Percentiles rank a stretch among this genome's conserved stretches.
These are phyloP conservation scores for Oscheius sp. DNA, from an alignment of 2,888 invertebrate species.

Conservation along the genomic window DNA sequence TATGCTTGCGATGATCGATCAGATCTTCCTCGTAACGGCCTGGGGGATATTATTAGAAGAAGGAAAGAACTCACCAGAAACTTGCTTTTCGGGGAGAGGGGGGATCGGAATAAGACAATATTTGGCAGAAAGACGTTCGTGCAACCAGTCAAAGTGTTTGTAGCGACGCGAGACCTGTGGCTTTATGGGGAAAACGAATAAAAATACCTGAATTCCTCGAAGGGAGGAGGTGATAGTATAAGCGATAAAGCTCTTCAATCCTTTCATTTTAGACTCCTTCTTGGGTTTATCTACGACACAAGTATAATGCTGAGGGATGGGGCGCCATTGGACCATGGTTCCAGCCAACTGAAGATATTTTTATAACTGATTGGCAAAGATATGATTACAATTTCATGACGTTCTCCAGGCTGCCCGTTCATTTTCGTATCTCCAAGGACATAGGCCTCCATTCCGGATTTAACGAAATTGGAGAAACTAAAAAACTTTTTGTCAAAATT, in stretches of 20 bases:
- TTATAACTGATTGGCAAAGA: background rate
- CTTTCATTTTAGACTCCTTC: slow-evolving; percentile 95
- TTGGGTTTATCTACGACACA: slow-evolving; percentile 93
- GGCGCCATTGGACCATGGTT: slow-evolving; percentile 77
- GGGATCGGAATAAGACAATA: slow-evolving; percentile 93
- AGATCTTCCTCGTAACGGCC: slow-evolving; percentile 96
- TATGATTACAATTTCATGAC: slow-evolving; percentile 59
- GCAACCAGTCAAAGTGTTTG: slow-evolving; percentile 99
- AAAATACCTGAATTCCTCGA: slow-evolving; percentile 71
- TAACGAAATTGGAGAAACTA: slow-evolving; percentile 85
- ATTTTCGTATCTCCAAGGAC: slow-evolving; percentile 81
- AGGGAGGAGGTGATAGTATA: slow-evolving; percentile 92
- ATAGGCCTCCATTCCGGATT: slow-evolving; percentile 88
- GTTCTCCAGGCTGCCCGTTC: slow-evolving; percentile 50
- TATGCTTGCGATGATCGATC: slow-evolving; percentile 90
- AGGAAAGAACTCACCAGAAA: slow-evolving; percentile 76
- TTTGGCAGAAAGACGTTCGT: slow-evolving; percentile 90
- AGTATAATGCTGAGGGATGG: slow-evolving; percentile 80
- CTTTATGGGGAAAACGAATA: background rate
- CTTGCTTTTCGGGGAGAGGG: slow-evolving; percentile 96
- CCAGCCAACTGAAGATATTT: slow-evolving; percentile 74
- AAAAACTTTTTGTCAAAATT: background rate
- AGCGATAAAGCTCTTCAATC: slow-evolving; percentile 92
- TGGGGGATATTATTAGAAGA: slow-evolving; percentile 53
- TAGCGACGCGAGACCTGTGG: slow-evolving; percentile 84